Base-by-base conservation (phyloP, 2,888 invertebrate genomes). In the Aradus depressus region DNA sequence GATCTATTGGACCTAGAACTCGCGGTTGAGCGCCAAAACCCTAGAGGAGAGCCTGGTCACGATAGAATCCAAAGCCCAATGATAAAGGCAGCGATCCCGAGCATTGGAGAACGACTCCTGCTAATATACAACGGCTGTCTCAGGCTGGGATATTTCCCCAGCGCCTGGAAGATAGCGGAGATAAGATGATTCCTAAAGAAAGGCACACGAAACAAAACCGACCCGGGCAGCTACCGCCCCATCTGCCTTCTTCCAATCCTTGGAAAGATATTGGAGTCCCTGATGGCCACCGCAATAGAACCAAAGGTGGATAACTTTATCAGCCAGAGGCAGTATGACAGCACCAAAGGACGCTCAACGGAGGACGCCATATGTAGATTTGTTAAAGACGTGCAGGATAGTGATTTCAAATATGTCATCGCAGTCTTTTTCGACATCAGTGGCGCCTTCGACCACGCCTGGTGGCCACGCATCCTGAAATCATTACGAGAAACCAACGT, bases 211-310 rank as follows among this genome's bases (percentile, higher is more conserved):
- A 16, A 23, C 28, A 25, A 25, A 3, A 25, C 5, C 6, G 8
- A 22, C 8, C 42, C 22, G 18, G 12, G 22, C 22, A 12, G 10
- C 8, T 42, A 21, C 22, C 14, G 34, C 5, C 34, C 45, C 34
- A 42, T 41, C 8, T 45, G 37, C 22, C 35, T 45, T 8, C 35
- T 39, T 6, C 18, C 45, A 16, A 26, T 39, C 8, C n/a, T 31
- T 21, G 45, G 45, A 8, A 45, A 45, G 45, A 26, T 45, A 4
- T 31, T 45, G 18, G 45, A 45, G 19, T 12, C 22, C 10, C 31
- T 45, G 19, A n/a, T 45, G 4, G 45, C 8, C 16, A 14, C 22
- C 10, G 4, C 34, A 12, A 14, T 45, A 4, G 16, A 19, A n/a
- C 5, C 26, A 4, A 16, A 44, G n/a, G 12, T 44, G n/a, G n/a